Base-by-base conservation (phyloP, 2,888 invertebrate species). In the Rhaphigaster nebulosa region DNA sequence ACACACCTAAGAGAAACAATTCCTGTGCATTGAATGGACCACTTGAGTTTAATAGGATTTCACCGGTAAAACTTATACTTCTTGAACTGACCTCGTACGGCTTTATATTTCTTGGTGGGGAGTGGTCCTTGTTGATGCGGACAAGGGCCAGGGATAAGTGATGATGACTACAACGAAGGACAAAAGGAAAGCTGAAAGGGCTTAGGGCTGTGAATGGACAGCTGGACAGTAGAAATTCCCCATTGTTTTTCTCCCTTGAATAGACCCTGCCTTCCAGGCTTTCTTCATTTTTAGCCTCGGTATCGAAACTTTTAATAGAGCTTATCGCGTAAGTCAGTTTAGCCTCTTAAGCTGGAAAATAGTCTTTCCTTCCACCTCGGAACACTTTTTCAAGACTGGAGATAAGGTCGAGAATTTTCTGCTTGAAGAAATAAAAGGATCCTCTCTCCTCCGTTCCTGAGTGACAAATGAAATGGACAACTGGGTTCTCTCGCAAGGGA, bases 221-320 rank as follows among this genome's bases (percentile, higher is more conserved):
- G 70, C 70, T 76, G 70, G 70, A 23, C 70, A 76, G 70, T 76
- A 10, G 70, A 76, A 76, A 76, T 38, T 38, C 70, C 23, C 70
- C 70, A 76, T 76, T 76, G 70, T 76, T 76, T 76, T 76, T 76
- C 70, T 76, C 70, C 70, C 70, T 76, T 76, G 70, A 76, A 76
- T 76, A 76, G 70, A 38, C 70, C 34, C 70, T 76, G 8, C 70
- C 70, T 38, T 76, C 70, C 38, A 20, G 20, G 20, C 70, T 76
- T 76, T 38, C 70, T 76, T 76, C 70, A 76, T 76, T 76, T 70
- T 76, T 76, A 76, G 70, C 38, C 70, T 23, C 38, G 38, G 26
- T 76, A 76, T 76, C 70, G 70, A 76, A 76, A 76, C 70, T 76
- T 76, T 76, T 76, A 76, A 76, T 76, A 76, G 70, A 76, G 70